phyloP scores from a whole-genome alignment of 2,888 invertebrate species.

The Rotaria macrura region DNA sequence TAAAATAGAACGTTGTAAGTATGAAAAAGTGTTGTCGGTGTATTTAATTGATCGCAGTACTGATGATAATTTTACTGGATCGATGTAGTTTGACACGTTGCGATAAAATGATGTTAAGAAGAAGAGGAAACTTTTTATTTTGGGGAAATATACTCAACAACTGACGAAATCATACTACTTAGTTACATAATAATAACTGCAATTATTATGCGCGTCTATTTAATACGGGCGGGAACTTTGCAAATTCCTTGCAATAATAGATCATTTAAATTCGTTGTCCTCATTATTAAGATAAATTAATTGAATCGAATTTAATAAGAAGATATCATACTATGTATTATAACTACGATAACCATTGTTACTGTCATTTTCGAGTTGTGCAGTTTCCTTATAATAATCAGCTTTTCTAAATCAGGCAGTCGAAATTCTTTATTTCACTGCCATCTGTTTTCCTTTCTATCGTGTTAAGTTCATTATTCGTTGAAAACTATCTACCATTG shows the following conservation, averaged over 20 bases:
- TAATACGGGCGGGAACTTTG: neutral
- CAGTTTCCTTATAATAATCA: no score
- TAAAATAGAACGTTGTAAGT: neutral
- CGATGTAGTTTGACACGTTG: neutral
- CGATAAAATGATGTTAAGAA: neutral
- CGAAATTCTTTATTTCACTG: neutral
- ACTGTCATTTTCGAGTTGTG: no score
- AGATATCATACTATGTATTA: no score
- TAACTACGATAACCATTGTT: no score
- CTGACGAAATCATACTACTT: neutral
- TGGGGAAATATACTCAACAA: neutral
- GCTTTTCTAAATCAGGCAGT: no score
- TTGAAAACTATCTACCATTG: neutral
- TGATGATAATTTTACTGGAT: neutral
- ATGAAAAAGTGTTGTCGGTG: neutral
- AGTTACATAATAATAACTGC: neutral
- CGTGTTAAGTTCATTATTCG: neutral
- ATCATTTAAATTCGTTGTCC: no score
- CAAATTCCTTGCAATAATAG: no score
- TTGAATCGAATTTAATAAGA: no score
- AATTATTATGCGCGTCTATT: neutral
- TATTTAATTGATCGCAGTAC: no score
- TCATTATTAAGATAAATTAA: no score
- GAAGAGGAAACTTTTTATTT: neutral
- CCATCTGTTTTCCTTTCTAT: neutral